Evolutionary conservation across 2,797 vertebrate species (phyloP).

Genomic region (Rhinophrynus dorsalis): DNA sequence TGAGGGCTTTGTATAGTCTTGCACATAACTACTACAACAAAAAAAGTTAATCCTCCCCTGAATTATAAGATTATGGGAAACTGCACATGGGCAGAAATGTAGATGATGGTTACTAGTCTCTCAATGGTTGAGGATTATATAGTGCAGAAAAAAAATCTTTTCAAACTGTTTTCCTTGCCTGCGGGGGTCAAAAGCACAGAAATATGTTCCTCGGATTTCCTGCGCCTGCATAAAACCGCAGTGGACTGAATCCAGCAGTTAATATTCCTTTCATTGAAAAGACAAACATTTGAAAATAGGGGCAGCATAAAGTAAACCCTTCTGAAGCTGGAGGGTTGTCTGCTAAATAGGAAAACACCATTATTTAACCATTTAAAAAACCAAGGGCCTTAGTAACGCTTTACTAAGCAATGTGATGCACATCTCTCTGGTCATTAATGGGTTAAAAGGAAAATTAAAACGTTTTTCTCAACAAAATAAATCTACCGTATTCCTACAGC

Average conservation of each 20-base stretch:
- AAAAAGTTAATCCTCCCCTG: background rate
- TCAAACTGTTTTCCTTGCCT: conserved; percentile 1
- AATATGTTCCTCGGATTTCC: conserved; percentile 2
- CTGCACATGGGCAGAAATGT: background rate
- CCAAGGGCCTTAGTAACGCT: no score
- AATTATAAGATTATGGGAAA: background rate
- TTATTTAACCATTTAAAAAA: no score
- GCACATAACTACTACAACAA: no score
- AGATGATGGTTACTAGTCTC: background rate
- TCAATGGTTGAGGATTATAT: conserved; percentile 7
- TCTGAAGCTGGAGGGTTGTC: no score
- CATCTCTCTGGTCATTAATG: no score
- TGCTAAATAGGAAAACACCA: no score
- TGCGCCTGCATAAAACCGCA: conserved; percentile 2
- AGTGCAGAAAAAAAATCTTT: conserved; percentile 7
- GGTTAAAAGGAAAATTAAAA: no score
- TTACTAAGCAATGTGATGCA: no score
- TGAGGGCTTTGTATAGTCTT: no score
- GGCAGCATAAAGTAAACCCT: conserved; percentile 4
- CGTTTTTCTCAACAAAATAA: no score
- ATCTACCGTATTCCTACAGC: no score
- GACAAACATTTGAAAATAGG: background rate
- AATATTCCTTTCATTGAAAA: conserved; percentile 4
- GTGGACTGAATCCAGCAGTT: conserved; percentile 6
- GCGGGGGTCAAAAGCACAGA: background rate